A percentile compares a stretch with the other conserved stretches of the same genome.
Conservation (phyloP, 2,888 invertebrate species). For the Bursaphelenchus okinawaensis region DNA sequence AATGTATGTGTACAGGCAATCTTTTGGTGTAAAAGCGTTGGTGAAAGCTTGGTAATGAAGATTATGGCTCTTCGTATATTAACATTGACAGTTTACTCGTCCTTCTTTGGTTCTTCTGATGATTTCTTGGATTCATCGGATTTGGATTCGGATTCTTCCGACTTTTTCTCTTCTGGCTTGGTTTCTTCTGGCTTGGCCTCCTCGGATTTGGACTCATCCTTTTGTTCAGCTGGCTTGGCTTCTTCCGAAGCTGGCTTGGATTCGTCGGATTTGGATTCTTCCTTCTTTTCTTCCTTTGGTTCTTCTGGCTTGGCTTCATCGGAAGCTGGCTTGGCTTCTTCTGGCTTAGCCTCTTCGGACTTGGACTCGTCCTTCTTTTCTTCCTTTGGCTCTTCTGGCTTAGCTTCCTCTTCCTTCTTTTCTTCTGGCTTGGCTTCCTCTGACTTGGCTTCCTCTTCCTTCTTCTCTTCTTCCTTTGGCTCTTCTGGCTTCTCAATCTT, state of each 20-base stretch:
- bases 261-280: conserved; percentile 11
- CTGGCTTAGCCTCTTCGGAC: neutral
- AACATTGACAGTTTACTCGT: neutral
- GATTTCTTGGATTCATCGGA: conserved; percentile 12
- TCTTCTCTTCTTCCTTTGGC: too few species aligned
- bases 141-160: conserved; percentile 5
- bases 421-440: conserved; percentile 11
- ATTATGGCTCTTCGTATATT: neutral
- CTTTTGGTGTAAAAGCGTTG: neutral
- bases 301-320: conserved; percentile 6
- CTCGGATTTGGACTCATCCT: conserved; percentile 3
- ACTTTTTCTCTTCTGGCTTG: conserved; percentile 1
- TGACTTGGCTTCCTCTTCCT: conserved; percentile 1
- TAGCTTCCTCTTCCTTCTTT: conserved; percentile 16
- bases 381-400: too few species aligned
- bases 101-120: conserved; percentile 3
- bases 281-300: neutral
- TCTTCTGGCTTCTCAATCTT: conserved; percentile 5
- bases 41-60: neutral
- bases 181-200: neutral
- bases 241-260: conserved; percentile 9
- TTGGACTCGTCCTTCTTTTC: neutral
- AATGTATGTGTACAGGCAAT: neutral
- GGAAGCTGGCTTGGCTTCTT: conserved; percentile 9
- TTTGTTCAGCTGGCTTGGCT: neutral